These are phyloP conservation scores for Callaeas wilsoni DNA, from an alignment of 2,113 vertebrate species.

Conservation along the genomic window DNA sequence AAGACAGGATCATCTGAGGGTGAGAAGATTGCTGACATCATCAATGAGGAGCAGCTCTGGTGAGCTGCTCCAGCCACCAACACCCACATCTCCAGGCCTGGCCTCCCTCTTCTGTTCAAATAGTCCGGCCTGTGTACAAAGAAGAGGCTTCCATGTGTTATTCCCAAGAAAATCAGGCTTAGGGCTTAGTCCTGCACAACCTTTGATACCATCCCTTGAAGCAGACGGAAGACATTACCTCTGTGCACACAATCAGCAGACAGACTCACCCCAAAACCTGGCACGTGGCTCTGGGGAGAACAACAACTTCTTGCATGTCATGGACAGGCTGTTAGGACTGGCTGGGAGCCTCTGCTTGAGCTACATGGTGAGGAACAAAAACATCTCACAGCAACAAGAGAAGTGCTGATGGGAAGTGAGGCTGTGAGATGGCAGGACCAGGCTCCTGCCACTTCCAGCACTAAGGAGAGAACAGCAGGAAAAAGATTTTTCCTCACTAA, in stretches of 20 bases:
- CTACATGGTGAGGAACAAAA: neutral
- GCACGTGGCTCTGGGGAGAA: neutral
- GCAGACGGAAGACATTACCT: neutral
- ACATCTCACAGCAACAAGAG: neutral
- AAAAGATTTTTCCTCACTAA: constrained; percentile 50
- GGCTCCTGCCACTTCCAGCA: neutral
- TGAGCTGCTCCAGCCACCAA: neutral
- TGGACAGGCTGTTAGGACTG: neutral
- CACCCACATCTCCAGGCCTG: neutral
- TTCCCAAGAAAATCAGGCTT: neutral
- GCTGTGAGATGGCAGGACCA: neutral
- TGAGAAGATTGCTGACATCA: neutral
- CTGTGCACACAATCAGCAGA: neutral
- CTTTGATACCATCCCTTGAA: neutral
- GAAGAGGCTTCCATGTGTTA: neutral
- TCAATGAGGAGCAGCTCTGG: neutral
- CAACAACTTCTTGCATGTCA: neutral
- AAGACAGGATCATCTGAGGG: neutral
- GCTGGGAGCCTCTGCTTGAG: neutral
- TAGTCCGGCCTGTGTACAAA: neutral
- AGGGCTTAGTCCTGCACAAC: neutral
- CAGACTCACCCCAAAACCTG: neutral
- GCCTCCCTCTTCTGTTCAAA: neutral
- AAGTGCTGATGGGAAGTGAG: neutral
- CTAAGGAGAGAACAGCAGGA: neutral